Evolutionary conservation across 2,888 invertebrate genomes (phyloP).

Genomic region (Prostheceraeus crozeri): DNA sequence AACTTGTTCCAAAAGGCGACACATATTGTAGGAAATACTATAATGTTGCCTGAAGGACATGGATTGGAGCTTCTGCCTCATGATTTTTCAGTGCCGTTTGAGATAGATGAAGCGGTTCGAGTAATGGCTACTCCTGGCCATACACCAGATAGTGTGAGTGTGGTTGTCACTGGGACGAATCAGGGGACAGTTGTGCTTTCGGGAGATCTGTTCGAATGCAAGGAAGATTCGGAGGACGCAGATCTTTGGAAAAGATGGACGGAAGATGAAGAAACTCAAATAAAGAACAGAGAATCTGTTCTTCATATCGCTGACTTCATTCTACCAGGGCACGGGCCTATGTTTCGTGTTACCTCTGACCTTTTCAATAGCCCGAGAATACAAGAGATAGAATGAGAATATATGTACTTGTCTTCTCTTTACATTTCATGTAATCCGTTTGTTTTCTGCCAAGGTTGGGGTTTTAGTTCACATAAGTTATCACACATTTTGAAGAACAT

Average conservation of each 20-base stretch:
- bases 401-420: too few species aligned
- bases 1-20: conserved; percentile 76
- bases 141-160: conserved; percentile 76
- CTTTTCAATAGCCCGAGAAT: too few species aligned
- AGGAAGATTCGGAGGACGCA: conserved; percentile 69
- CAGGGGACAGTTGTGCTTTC: conserved; percentile 42
- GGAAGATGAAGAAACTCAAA: conserved; percentile 67
- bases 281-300: conserved; percentile 65
- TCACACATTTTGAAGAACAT: too few species aligned
- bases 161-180: conserved; percentile 65
- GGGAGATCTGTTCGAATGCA: conserved; percentile 84
- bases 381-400: too few species aligned
- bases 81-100: conserved; percentile 62
- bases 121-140: conserved; percentile 82
- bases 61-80: conserved; percentile 67
- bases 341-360: conserved; percentile 73
- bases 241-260: conserved; percentile 71
- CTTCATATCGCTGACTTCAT: conserved; percentile 69
- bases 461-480: too few species aligned
- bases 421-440: too few species aligned
- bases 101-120: conserved; percentile 62
- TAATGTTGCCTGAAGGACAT: conserved; percentile 65
- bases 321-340: conserved; percentile 82
- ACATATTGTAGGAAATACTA: conserved; percentile 73
- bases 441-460: too few species aligned